Percentiles rank a stretch among this genome's conserved stretches.
phyloP scores from a whole-genome alignment of 2,888 invertebrate species.

The Lithophane socia region DNA sequence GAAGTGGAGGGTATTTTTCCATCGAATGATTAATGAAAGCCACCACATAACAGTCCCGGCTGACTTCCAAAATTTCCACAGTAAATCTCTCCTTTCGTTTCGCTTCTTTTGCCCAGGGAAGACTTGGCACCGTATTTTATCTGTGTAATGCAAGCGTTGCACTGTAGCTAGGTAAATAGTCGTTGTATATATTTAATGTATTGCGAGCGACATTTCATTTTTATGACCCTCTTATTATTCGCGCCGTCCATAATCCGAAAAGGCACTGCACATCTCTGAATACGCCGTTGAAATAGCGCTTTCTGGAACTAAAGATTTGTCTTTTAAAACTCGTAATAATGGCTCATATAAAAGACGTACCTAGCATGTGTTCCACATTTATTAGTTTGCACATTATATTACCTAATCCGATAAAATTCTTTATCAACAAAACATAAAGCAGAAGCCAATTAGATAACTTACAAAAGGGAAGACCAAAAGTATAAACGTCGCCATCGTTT shows the following conservation, averaged over 20 bases:
- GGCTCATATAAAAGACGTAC: neutral
- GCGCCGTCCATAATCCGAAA: slow-evolving; percentile 56
- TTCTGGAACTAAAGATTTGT: slow-evolving; percentile 3
- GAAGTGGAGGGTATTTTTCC: slow-evolving; percentile 83
- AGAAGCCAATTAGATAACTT: neutral
- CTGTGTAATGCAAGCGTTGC: slow-evolving; percentile 87
- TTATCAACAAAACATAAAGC: neutral
- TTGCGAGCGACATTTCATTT: slow-evolving; percentile 68
- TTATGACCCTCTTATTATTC: slow-evolving; percentile 65
- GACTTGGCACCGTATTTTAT: slow-evolving; percentile 90
- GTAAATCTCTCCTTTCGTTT: slow-evolving; percentile 87
- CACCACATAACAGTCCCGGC: slow-evolving; percentile 86
- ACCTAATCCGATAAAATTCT: neutral
- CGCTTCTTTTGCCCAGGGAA: slow-evolving; percentile 87
- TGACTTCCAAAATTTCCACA: slow-evolving; percentile 89
- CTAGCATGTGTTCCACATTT: neutral
- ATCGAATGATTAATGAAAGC: slow-evolving; percentile 86
- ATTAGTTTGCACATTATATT: neutral
- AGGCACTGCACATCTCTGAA: slow-evolving; percentile 53
- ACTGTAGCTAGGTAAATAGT: slow-evolving; percentile 85
- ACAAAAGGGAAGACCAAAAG: neutral
- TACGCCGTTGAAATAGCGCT: slow-evolving; percentile 23
- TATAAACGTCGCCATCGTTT: neutral
- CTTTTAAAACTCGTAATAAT: slow-evolving; percentile 19
- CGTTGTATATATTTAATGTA: slow-evolving; percentile 72